A percentile compares a stretch with the other conserved stretches of the same genome.
Conservation (phyloP, 2,888 invertebrate species). For the Eudemis profundana region DNA sequence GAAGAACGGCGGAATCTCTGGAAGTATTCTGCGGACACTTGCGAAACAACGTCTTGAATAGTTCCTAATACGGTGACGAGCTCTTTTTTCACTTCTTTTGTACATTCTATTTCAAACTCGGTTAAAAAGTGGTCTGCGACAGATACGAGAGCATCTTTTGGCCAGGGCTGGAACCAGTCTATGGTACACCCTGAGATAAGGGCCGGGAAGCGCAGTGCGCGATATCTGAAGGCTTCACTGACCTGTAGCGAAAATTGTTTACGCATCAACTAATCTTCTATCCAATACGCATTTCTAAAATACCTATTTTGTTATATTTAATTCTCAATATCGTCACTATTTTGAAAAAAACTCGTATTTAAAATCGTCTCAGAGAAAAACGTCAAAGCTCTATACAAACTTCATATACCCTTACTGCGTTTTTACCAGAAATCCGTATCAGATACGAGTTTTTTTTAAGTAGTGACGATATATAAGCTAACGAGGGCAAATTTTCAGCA, state of each 20-base stretch:
- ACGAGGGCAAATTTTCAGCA: no score
- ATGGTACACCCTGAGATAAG: conserved; percentile 99
- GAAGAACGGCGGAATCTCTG: conserved; percentile 96
- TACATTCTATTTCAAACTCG: conserved; percentile 95
- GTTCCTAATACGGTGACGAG: conserved; percentile 96
- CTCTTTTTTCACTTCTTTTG: conserved; percentile 91
- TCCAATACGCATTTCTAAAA: no score
- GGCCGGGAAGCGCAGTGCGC: conserved; percentile 97
- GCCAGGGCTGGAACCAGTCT: conserved; percentile 99
- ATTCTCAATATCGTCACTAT: no score
- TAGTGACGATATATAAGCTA: no score
- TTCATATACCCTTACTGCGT: no score
- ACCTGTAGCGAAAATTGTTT: conserved; percentile 86
- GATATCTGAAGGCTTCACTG: conserved; percentile 97
- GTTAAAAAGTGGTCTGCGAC: conserved; percentile 96
- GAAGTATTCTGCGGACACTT: conserved; percentile 93
- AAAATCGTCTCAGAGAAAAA: no score
- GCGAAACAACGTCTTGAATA: conserved; percentile 96
- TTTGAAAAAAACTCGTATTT: no score
- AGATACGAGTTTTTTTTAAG: no score
- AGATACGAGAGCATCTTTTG: conserved; percentile 95
- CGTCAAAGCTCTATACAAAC: no score
- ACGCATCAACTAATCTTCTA: no score
- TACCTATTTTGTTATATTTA: no score
- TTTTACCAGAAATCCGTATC: no score